Evolutionary conservation across 37 sponge, comb jelly and placozoan genomes (phyloP).

Genomic region (Spongilla lacustris): DNA sequence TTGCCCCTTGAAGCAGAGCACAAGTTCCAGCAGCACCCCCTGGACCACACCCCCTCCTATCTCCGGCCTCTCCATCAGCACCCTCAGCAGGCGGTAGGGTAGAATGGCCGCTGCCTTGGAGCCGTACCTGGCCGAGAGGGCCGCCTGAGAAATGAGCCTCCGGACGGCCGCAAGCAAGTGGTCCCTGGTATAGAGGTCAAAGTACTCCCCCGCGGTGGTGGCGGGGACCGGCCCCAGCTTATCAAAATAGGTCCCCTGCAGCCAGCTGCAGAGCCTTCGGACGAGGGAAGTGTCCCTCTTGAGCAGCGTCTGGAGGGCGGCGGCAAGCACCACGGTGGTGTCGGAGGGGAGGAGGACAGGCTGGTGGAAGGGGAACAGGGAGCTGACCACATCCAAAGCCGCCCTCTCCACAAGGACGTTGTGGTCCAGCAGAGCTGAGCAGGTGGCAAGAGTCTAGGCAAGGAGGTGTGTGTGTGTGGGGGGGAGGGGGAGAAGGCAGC

Average conservation of each 20-base stretch:
- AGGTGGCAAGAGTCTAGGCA: constrained; percentile 65
- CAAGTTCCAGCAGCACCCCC: constrained; percentile 41
- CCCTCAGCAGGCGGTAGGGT: constrained; percentile 60
- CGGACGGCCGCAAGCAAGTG: constrained; percentile 23
- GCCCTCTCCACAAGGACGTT: constrained; percentile 68
- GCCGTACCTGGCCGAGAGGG: constrained; percentile 8
- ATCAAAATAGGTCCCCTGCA: constrained; percentile 50
- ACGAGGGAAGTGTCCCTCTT: constrained; percentile 84
- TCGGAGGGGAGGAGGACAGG: constrained; percentile 36
- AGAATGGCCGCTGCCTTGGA: constrained; percentile 25
- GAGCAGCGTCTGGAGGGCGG: constrained; percentile 76
- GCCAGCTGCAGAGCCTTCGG: constrained; percentile 81
- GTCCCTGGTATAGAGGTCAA: constrained; percentile 35
- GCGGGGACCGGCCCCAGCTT: background rate
- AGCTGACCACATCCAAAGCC: constrained; percentile 62
- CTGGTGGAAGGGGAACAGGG: constrained; percentile 71
- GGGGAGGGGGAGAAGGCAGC: too few species aligned
- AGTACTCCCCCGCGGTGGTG: constrained; percentile 16
- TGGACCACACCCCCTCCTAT: constrained; percentile 19
- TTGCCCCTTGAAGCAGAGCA: constrained; percentile 47
- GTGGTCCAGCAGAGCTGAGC: constrained; percentile 73
- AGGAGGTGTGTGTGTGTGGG: too few species aligned
- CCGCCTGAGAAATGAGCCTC: background rate
- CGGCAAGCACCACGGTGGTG: constrained; percentile 32
- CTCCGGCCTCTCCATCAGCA: constrained; percentile 52